Percentiles rank a stretch among this genome's conserved stretches.
Conservation (phyloP, 2,113 vertebrate species). For the Sebastes schlegelii region DNA sequence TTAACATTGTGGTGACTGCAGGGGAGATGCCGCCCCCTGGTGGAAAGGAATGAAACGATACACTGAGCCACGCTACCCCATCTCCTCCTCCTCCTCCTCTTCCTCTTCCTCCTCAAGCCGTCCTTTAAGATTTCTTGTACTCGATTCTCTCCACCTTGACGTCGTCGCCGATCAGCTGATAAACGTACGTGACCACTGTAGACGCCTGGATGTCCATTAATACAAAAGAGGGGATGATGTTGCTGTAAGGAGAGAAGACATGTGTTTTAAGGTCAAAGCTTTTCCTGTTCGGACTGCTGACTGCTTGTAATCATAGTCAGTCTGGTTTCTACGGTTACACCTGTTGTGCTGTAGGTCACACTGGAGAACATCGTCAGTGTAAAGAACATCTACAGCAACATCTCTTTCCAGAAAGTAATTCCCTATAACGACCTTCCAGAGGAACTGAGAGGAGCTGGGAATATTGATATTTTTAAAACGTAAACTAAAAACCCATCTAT, state of each 20-base stretch:
- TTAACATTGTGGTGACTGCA: slow-evolving; percentile 53
- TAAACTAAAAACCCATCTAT: no score
- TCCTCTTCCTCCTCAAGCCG: neutral
- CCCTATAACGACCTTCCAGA: no score
- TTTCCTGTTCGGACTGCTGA: neutral
- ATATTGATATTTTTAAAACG: no score
- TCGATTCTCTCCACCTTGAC: slow-evolving; percentile 99
- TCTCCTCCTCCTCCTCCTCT: neutral
- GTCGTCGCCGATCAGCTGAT: slow-evolving; percentile 97
- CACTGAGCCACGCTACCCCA: slow-evolving; percentile 48
- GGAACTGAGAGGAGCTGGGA: no score
- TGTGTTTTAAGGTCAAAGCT: neutral
- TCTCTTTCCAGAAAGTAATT: no score
- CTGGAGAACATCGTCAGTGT: neutral
- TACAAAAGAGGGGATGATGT: slow-evolving; percentile 99
- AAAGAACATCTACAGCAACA: neutral
- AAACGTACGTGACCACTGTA: slow-evolving; percentile 98
- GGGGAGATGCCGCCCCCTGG: slow-evolving; percentile 61
- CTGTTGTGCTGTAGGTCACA: neutral
- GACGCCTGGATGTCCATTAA: slow-evolving; percentile 99
- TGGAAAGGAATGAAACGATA: slow-evolving; percentile 81
- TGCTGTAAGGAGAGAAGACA: slow-evolving; percentile 84
- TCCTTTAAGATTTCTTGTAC: slow-evolving; percentile 95
- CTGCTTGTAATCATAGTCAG: neutral
- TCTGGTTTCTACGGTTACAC: neutral